Evolutionary conservation across 2,888 invertebrate genomes (phyloP).

Genomic region (Perizoma flavofasciatum): DNA sequence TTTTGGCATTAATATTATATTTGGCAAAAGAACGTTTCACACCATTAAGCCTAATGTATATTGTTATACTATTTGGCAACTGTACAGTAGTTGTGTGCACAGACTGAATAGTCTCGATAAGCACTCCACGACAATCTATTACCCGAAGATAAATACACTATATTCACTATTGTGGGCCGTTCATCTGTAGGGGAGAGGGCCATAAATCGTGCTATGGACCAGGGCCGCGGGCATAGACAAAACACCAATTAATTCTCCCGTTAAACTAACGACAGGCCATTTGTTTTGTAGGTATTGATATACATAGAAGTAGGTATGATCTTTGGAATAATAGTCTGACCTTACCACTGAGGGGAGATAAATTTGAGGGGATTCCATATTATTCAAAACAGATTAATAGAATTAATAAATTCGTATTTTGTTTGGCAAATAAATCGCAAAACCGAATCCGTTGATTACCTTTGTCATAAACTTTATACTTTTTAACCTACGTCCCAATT

Average conservation of each 20-base stretch:
- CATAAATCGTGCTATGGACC: conserved; percentile 53
- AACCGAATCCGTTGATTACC: no score
- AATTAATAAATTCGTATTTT: no score
- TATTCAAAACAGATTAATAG: no score
- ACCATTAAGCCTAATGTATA: conserved; percentile 14
- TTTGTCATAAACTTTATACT: no score
- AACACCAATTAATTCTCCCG: conserved; percentile 76
- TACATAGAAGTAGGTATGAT: conserved; percentile 16
- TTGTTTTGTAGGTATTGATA: conserved; percentile 33
- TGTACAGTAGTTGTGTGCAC: conserved; percentile 21
- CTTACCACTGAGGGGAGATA: neutral
- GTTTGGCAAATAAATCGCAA: no score
- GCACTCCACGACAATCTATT: conserved; percentile 35
- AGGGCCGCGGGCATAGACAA: conserved; percentile 60
- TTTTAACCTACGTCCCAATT: no score
- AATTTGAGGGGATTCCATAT: neutral
- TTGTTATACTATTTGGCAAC: conserved; percentile 32
- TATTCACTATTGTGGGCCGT: conserved; percentile 25
- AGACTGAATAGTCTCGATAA: conserved; percentile 35
- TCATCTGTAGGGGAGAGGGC: conserved; percentile 21
- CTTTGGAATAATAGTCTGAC: conserved; percentile 9
- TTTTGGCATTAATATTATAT: conserved; percentile 3
- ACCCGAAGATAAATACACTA: conserved; percentile 23
- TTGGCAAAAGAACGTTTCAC: conserved; percentile 3
- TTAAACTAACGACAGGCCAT: conserved; percentile 64